Evolutionary conservation across 37 sponge, comb jelly and placozoan species (phyloP), one percentile per base, ranked within the genome.

Genomic region (Lycopodina hypogea): DNA sequence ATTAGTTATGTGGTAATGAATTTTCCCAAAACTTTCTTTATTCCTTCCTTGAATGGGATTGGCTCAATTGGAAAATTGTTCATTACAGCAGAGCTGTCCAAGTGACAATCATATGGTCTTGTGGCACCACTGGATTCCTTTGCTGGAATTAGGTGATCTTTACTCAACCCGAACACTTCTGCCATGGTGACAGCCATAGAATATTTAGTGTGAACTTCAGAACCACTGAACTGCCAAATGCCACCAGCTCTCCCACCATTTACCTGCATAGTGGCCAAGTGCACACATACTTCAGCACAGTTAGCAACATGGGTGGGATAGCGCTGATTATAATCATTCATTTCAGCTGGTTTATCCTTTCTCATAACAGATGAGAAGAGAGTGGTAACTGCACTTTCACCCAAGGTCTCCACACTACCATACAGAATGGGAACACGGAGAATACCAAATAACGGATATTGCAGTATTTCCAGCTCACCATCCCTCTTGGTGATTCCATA

Each of bases 381-480:
- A 19, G 48, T 68, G 19, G 95, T 95, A 2, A 95, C 93, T 39
- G 93, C 83, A 70, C 93, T 91, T 56, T 95, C 95, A 1, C 76
- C 93, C 21, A 88, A 71, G 1, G 6, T 12, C 52, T 92, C 90
- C 59, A 95, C 81, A 21, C 42, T 18, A 14, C 95, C 95, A 79
- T 95, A 95, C 36, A 95, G 75, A 3, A 95, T 55, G 3, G 95
- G 95, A 6, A 95, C 84, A 28, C 95, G 85, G 6, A 95, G 68
- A 4, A 91, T 71, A 45, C 66, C 91, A 33, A 29, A 51, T 0
- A 50, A 41, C 3, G 72, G 19, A 57, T 78, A 53, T 72, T 80
- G 42, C 30, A 69, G 26, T 0, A 82, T 89, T 0, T 70, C 86
- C 19, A 60, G 42, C 36, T 94, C 95, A 62, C 90, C 93, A 41